Conservation (phyloP, 2,888 invertebrate species). For the Scaptomyza polygonia region DNA sequence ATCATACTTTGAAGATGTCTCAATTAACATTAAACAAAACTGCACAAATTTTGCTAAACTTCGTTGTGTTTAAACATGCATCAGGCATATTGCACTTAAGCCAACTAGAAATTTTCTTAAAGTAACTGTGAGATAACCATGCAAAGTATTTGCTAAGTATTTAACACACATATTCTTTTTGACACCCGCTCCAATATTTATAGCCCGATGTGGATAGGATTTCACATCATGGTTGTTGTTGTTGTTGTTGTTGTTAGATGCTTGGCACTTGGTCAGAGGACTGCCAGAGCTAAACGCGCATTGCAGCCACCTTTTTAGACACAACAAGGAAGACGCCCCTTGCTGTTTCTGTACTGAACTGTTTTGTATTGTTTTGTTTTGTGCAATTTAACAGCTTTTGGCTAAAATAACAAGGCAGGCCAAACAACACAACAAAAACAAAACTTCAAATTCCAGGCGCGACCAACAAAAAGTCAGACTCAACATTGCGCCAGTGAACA, state of each 20-base stretch:
- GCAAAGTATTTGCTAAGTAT: constrained; percentile 41
- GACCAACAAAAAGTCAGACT: constrained; percentile 70
- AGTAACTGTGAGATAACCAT: neutral
- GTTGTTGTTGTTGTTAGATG: constrained; percentile 29
- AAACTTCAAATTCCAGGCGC: constrained; percentile 53
- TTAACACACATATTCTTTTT: constrained; percentile 54
- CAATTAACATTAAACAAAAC: too few relatives aligned
- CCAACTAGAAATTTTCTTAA: constrained; percentile 1
- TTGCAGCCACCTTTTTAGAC: constrained; percentile 37
- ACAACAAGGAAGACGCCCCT: neutral
- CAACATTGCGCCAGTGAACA: constrained; percentile 63
- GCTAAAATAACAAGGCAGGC: constrained; percentile 76
- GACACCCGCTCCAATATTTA: constrained; percentile 70
- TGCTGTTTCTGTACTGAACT: too few relatives aligned
- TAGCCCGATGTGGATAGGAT: constrained; percentile 30
- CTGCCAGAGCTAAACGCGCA: constrained; percentile 41
- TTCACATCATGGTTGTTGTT: constrained; percentile 10
- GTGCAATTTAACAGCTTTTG: constrained; percentile 79
- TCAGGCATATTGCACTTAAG: neutral
- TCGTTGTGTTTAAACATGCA: too few relatives aligned
- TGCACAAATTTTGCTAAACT: too few relatives aligned
- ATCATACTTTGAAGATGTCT: too few relatives aligned
- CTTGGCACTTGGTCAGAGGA: constrained; percentile 47
- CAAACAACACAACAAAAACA: constrained; percentile 33
- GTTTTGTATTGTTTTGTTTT: constrained; percentile 74